Evolutionary conservation across 1,140 invertebrate species (phyloP), one percentile per base, ranked within the genome.

Genomic region (Latrodectus geometricus): DNA sequence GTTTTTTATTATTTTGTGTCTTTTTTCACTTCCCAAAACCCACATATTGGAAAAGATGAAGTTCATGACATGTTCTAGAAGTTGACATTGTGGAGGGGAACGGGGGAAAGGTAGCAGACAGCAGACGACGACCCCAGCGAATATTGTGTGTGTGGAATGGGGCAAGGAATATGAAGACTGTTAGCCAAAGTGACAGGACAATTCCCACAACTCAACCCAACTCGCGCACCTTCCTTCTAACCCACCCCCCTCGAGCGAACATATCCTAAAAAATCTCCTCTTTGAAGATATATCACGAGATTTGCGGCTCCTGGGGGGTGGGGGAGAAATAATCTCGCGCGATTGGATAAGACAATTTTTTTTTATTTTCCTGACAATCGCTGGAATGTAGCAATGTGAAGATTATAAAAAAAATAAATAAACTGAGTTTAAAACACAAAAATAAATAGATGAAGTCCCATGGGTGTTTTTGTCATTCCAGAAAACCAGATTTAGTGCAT

Each of bases 31-130:
- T 76, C n/a, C 23, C 17, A n/a, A 72, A 81, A 23, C 68, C 68
- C 50, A 70, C 79, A 81, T 81, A 81, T 81, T 81, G 79, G 79
- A 81, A 81, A 70, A 81, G 20, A 65, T 54, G 66, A 81, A 81
- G 79, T 72, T 50, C 79, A 70, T 56, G 66, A 68, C 66, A 54
- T 72, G 79, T 81, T 65, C 68, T 54, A 68, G 79, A 74, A 74
- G 65, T 17, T 72, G 79, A 81, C 66, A 81, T 56, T 48, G 15
- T 35, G 17, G 54, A 61, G 2, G 54, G 20, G 20, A 11, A 20
- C 7, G 11, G 68, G n/a, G 11, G 21, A 7, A n/a, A 35, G 5
- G 35, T 35, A 35, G 35, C 35, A 35, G 35, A 35, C 35, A 35
- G 35, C 35, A 35, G 35, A 35, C 35, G 35, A 35, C 20, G 21